A percentile compares a stretch with the other conserved stretches of the same genome.
Conservation (phyloP, 2,888 invertebrate species). For the Philereme vetulata region DNA sequence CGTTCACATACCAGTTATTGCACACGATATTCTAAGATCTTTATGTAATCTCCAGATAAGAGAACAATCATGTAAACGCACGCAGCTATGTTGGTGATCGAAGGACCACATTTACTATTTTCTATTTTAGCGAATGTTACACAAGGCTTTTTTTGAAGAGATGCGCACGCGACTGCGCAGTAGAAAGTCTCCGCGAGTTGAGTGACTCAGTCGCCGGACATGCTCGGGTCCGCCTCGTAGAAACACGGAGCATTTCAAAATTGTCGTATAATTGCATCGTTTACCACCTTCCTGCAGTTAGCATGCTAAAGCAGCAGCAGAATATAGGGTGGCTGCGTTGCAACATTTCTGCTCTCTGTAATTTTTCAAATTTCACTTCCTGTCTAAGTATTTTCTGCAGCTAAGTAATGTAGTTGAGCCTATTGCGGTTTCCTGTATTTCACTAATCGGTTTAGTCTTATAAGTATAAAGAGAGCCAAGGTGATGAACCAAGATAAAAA, state of each 20-base stretch:
- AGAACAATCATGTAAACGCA: slow-evolving; percentile 38
- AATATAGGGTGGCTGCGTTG: slow-evolving; percentile 41
- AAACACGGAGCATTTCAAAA: slow-evolving; percentile 59
- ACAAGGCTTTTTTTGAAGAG: slow-evolving; percentile 61
- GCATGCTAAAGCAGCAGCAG: slow-evolving; percentile 36
- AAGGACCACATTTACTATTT: slow-evolving; percentile 60
- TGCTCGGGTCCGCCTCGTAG: slow-evolving; percentile 44
- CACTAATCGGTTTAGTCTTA: neutral
- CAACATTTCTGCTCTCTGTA: slow-evolving; percentile 30
- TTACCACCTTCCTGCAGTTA: slow-evolving; percentile 56
- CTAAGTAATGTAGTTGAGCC: slow-evolving; percentile 15
- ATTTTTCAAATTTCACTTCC: slow-evolving; percentile 38
- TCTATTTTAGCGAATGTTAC: slow-evolving; percentile 75
- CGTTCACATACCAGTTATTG: slow-evolving; percentile 34
- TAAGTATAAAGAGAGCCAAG: too few relatives aligned
- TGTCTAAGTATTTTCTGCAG: slow-evolving; percentile 24
- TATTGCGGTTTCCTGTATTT: slow-evolving; percentile 17
- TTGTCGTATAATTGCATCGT: slow-evolving; percentile 60
- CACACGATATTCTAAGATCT: slow-evolving; percentile 35
- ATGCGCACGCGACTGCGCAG: slow-evolving; percentile 58
- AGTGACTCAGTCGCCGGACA: slow-evolving; percentile 68
- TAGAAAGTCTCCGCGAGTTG: slow-evolving; percentile 68
- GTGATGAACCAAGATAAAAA: too few relatives aligned
- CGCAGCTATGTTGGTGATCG: slow-evolving; percentile 37
- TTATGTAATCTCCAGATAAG: slow-evolving; percentile 37